Evolutionary conservation across 2,113 vertebrate genomes (phyloP), one percentile per base, ranked within the genome.

Genomic region (Lophura nycthemera): DNA sequence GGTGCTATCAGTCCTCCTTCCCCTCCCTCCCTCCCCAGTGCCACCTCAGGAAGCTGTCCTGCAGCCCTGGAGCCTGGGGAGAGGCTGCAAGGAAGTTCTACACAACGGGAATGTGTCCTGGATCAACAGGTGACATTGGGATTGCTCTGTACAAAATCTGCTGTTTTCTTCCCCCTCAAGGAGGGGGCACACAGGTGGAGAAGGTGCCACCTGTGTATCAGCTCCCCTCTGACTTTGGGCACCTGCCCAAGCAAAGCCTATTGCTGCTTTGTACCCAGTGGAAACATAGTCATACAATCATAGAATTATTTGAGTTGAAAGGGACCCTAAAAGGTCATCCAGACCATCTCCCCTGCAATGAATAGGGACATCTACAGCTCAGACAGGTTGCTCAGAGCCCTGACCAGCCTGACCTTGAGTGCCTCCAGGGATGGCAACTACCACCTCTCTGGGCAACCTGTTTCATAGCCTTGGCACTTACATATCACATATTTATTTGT

Each of bases 1-100:
- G 52, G 50, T 30, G 92, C 42, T 92, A 30, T 38, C 27, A 50
- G 45, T 38, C n/a, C 19, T 59, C 71, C 48, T 47, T 29, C 29
- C 4, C 1, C 42, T 75, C 77, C 71, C 75, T 72, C 78, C 27
- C 86, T 83, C 52, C 36, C 48, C 2, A 1, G 16, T 63, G 47
- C 34, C 80, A 88, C 88, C 88, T 86, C 76, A 36, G 52, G 61
- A 91, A 85, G 36, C 38, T 91, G 34, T 75, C 69, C 66, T 56
- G 61, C 47, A 78, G 40, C 48, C 43, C 5, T 36, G 30, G n/a
- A 38, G 5, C 4, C 2, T 30, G 14, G 50, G 56, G 45, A 63
- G 86, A 80, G 42, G 66, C 54, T 73, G 16, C 63, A 76, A 34
- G 63, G 45, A 66, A 13, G 50, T 19, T 24, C 22, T 74, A 27